Evolutionary conservation across 2,797 vertebrate genomes (phyloP).

Genomic region (Leptodactylus fallax): DNA sequence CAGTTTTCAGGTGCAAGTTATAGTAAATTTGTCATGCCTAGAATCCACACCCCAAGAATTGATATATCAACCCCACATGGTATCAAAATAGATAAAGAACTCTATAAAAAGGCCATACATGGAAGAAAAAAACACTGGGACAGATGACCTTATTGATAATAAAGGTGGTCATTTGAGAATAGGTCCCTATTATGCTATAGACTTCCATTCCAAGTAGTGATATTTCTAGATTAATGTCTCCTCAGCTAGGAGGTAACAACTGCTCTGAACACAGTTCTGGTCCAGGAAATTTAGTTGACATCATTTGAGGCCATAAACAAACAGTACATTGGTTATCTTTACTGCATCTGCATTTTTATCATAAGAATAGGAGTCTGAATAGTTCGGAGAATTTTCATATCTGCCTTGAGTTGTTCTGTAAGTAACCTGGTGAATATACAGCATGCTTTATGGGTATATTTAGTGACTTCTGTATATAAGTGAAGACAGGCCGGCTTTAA

Average conservation of each 20-base stretch:
- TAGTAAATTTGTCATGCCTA: too few relatives aligned
- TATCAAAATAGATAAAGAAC: too few relatives aligned
- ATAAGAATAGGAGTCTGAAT: not conserved
- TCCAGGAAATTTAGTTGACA: not conserved
- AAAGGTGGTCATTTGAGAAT: too few relatives aligned
- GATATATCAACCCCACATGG: too few relatives aligned
- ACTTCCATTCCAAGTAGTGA: not conserved
- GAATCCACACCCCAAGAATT: too few relatives aligned
- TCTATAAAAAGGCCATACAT: too few relatives aligned
- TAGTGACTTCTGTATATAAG: conserved; percentile 55
- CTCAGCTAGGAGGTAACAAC: not conserved
- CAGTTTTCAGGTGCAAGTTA: too few relatives aligned
- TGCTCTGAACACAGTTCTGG: not conserved
- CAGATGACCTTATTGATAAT: too few relatives aligned
- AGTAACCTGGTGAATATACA: conserved; percentile 12
- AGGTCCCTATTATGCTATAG: not conserved
- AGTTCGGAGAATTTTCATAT: not conserved
- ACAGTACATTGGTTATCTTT: not conserved
- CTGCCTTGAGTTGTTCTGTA: not conserved
- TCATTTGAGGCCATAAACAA: not conserved
- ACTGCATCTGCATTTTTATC: not conserved
- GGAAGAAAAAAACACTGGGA: too few relatives aligned
- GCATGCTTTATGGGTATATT: conserved; percentile 40
- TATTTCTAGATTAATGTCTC: not conserved
- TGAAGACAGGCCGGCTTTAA: conserved; percentile 49